A percentile compares a stretch with the other conserved stretches of the same genome.
phyloP scores from a whole-genome alignment of 2,113 vertebrate genomes.

The Pteronura brasiliensis region DNA sequence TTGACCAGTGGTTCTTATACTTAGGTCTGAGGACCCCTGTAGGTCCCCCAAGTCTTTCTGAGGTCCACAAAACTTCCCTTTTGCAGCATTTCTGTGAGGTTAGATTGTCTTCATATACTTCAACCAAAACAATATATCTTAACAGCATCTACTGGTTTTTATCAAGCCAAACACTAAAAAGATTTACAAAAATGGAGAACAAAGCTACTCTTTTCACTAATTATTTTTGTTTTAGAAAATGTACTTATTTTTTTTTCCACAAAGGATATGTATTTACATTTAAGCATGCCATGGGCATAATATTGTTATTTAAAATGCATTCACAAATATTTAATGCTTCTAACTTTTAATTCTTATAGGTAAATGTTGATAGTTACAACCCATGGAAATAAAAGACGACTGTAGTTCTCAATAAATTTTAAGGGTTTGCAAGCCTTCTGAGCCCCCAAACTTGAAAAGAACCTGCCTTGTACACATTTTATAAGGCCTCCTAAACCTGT shows the following conservation, averaged over 20 bases:
- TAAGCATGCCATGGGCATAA: not conserved
- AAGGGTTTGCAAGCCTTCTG: not conserved
- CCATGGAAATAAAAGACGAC: not conserved
- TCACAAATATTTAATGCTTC: not conserved
- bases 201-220: not conserved
- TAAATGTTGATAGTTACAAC: not conserved
- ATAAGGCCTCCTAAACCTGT: not conserved
- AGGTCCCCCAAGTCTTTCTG: not conserved
- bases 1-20: not conserved
- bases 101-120: not conserved
- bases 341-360: not conserved
- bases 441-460: not conserved
- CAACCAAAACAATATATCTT: not conserved
- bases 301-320: not conserved
- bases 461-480: not conserved
- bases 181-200: not conserved
- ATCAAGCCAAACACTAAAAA: not conserved
- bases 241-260: not conserved
- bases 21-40: not conserved
- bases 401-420: not conserved
- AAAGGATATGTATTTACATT: not conserved
- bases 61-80: not conserved
- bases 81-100: not conserved
- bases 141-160: not conserved
- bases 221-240: not conserved